Evolutionary conservation across 2,113 vertebrate species (phyloP), one percentile per base, ranked within the genome.

Genomic region (Sardina pilchardus): DNA sequence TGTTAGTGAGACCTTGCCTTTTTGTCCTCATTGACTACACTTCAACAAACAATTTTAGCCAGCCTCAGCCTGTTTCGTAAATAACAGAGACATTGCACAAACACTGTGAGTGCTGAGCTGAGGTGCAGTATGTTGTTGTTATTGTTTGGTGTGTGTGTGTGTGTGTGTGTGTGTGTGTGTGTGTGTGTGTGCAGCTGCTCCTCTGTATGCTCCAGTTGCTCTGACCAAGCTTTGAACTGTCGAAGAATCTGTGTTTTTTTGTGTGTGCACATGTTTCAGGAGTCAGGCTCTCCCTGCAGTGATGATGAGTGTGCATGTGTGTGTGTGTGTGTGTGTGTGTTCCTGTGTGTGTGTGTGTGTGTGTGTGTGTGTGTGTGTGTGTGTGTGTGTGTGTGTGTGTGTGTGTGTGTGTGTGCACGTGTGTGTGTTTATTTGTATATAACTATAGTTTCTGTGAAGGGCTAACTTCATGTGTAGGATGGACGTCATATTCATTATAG

Each of bases 161-260:
- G 24, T n/a, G 24, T 24, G 59, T 63, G 59, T 63, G 24, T 24
- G 24, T 24, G 59, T 56, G 50, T 56, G 59, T 63, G 21, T 63
- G 59, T 24, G 19, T 63, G 59, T 63, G 59, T n/a, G 63, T 71
- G 63, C 59, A 63, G 59, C 59, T 63, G 59, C 59, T 63, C 59
- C n/a, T 24, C 24, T 10, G n/a, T 12, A 71, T 71, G 63, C 63
- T 71, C 63, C 63, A 71, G 63, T 71, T 71, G 63, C 63, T 71
- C 81, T 89, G 34, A 84, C 85, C 67, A 85, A 24, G 44, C 26
- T 48, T 71, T 82, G 14, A 71, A 71, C 63, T 71, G 63, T 71
- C 63, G n/a, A 71, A 26, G 63, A 71, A 71, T 71, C 63, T 30
- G 63, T 30, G n/a, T 34, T 71, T 34, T 67, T 67, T 56, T 56